Percentiles rank a stretch among this genome's conserved stretches.
Conservation (phyloP, 2,797 vertebrate genomes). For the Natrix natrix region DNA sequence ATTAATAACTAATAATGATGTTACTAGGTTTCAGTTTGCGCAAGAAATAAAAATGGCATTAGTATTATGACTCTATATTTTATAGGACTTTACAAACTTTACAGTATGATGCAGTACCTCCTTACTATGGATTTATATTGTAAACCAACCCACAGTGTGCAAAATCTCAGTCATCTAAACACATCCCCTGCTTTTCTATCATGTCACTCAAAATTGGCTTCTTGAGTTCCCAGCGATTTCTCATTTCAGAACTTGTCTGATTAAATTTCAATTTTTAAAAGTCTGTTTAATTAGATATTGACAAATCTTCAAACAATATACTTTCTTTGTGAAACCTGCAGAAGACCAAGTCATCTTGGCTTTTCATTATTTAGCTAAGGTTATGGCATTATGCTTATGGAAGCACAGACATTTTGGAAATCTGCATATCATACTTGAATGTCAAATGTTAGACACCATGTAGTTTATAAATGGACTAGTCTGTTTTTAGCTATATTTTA, state of each 20-base stretch:
- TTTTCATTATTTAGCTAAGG: neutral
- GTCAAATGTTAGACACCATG: neutral
- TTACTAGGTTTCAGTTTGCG: neutral
- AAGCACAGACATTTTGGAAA: neutral
- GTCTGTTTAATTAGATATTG: neutral
- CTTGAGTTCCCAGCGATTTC: too few species aligned
- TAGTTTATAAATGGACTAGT: slow-evolving; percentile 56
- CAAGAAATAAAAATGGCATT: neutral
- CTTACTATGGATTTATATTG: neutral
- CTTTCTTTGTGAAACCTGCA: neutral
- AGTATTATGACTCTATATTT: neutral
- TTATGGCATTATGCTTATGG: neutral
- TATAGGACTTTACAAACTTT: neutral
- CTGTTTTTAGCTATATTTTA: slow-evolving; percentile 56
- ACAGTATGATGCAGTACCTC: neutral
- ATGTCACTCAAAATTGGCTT: neutral
- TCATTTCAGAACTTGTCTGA: neutral
- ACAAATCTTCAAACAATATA: neutral
- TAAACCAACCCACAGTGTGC: neutral
- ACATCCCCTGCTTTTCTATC: neutral
- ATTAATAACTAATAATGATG: neutral
- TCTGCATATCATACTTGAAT: neutral
- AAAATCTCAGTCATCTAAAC: neutral
- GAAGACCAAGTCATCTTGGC: neutral
- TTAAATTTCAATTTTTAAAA: neutral